A percentile compares a stretch with the other conserved stretches of the same genome.
Evolutionary conservation across 2,888 invertebrate species (phyloP).

Genomic region (Heliconius aoede): DNA sequence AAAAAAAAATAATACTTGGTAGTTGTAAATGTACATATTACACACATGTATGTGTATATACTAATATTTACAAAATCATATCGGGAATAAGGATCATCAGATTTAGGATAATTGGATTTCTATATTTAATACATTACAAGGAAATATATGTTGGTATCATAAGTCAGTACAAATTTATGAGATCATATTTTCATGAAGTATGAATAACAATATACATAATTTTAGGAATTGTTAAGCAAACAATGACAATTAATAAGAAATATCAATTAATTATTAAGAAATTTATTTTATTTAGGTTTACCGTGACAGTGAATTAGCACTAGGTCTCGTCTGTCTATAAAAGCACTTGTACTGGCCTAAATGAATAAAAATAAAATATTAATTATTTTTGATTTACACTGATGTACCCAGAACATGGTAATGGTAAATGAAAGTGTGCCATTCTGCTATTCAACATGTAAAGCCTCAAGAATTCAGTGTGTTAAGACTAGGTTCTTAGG

Average conservation of each 20-base stretch:
- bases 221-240: constrained; percentile 8
- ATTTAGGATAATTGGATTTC: neutral
- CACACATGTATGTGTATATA: neutral
- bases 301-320: no score
- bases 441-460: neutral
- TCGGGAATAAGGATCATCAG: neutral
- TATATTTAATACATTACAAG: constrained; percentile 10
- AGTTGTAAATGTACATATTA: neutral
- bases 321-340: neutral
- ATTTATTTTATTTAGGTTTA: neutral
- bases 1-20: no score
- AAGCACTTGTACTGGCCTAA: neutral
- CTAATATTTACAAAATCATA: neutral
- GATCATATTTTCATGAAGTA: neutral
- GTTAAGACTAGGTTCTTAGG: neutral
- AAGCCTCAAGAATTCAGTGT: neutral
- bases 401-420: no score
- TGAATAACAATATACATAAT: neutral
- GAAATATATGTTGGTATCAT: neutral
- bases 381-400: no score
- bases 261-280: neutral
- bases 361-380: no score
- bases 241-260: neutral
- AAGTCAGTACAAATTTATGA: neutral
- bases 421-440: neutral